Evolutionary conservation across 2,797 vertebrate species (phyloP).

Genomic region (Cryptoprocta ferox): DNA sequence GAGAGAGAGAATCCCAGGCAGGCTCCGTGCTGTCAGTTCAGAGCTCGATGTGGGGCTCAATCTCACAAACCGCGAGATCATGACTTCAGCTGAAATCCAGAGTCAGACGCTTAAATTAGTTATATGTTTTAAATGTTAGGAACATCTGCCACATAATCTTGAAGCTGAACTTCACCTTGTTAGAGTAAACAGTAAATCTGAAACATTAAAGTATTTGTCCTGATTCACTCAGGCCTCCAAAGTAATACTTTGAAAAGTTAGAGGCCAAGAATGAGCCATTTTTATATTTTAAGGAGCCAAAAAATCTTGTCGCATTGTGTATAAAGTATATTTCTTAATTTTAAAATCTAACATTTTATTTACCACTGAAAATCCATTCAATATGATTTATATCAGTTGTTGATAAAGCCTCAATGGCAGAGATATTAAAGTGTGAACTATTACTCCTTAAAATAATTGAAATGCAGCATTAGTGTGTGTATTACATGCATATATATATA

Average conservation of each 20-base stretch:
- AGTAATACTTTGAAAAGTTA: neutral
- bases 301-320: neutral
- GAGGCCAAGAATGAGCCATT: neutral
- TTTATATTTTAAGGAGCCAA: neutral
- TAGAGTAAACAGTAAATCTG: neutral
- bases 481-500: neutral
- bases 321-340: neutral
- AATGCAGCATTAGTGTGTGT: neutral
- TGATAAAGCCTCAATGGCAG: neutral
- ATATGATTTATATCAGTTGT: neutral
- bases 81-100: too few species aligned
- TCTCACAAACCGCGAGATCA: too few species aligned
- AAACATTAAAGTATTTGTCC: constrained; percentile 11
- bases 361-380: neutral
- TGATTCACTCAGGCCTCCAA: neutral
- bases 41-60: too few species aligned
- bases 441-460: neutral
- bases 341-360: neutral
- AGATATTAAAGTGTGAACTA: neutral
- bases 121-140: neutral
- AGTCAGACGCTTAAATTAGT: neutral
- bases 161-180: neutral
- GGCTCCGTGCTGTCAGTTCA: too few species aligned
- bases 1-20: too few species aligned
- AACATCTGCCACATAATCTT: neutral